A percentile compares a stretch with the other conserved stretches of the same genome.
Evolutionary conservation across 2,113 vertebrate genomes (phyloP).

Genomic region (Guaruba guarouba): DNA sequence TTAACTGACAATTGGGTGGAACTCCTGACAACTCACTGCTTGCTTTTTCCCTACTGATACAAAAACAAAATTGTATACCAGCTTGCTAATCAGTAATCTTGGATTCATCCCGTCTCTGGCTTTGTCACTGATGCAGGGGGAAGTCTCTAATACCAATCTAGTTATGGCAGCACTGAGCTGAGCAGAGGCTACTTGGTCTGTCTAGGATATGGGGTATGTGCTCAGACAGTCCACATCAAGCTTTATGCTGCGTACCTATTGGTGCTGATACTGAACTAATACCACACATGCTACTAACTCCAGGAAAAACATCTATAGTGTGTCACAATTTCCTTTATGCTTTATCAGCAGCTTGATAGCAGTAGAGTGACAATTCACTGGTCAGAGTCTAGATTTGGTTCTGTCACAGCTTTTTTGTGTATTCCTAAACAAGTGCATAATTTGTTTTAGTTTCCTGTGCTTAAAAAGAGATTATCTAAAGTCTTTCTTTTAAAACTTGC

Average conservation of each 20-base stretch:
- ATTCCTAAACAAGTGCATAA: background rate
- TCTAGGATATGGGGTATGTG: background rate
- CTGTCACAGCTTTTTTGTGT: background rate
- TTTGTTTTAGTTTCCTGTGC: background rate
- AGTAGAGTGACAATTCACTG: background rate
- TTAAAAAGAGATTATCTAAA: background rate
- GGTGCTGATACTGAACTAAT: background rate
- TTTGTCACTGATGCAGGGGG: background rate
- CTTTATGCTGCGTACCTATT: background rate
- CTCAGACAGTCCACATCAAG: background rate
- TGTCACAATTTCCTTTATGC: background rate
- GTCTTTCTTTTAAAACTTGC: background rate
- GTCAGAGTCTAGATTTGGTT: background rate
- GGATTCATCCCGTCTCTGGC: background rate
- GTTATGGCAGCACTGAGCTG: background rate
- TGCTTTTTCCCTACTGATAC: background rate
- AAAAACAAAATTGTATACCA: background rate
- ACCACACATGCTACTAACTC: background rate
- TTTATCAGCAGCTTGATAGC: background rate
- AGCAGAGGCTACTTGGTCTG: background rate
- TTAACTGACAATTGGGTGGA: background rate
- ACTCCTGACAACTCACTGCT: background rate
- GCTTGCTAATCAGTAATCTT: background rate
- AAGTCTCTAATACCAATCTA: background rate
- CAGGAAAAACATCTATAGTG: background rate